Percentiles rank a stretch among this genome's conserved stretches.
Conservation (phyloP, 1,140 invertebrate genomes). For the Sesamia nonagrioides region DNA sequence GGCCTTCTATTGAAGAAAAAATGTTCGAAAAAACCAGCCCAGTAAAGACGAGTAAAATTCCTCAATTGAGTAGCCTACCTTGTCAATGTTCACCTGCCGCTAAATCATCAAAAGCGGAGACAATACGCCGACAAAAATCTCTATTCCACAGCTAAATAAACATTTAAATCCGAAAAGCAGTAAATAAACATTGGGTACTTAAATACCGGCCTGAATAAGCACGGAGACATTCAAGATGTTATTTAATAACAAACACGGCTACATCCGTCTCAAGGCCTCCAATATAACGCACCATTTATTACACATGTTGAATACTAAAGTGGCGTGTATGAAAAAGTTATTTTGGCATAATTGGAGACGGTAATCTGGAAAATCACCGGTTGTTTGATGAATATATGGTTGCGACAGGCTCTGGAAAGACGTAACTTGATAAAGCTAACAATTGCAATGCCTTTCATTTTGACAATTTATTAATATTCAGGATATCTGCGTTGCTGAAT, state of each 20-base stretch:
- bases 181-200: slow-evolving; percentile 28
- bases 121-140: slow-evolving; percentile 26
- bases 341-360: not conserved
- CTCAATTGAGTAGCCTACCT: not conserved
- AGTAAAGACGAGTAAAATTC: not conserved
- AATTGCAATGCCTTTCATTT: too few species aligned
- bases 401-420: not conserved
- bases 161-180: slow-evolving; percentile 30
- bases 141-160: slow-evolving; percentile 16
- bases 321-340: not conserved
- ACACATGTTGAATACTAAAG: not conserved
- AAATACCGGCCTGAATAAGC: not conserved
- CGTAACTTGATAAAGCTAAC: too few species aligned
- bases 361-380: not conserved
- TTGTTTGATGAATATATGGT: not conserved
- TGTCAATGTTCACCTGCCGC: slow-evolving; percentile 11
- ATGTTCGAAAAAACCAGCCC: not conserved
- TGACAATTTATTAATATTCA: not conserved
- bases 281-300: slow-evolving; percentile 12
- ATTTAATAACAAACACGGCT: slow-evolving; percentile 9
- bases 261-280: slow-evolving; percentile 38
- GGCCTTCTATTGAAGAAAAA: not conserved
- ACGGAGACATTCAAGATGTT: slow-evolving; percentile 24
- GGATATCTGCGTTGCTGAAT: not conserved
- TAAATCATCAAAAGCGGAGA: slow-evolving; percentile 9